Conservation (phyloP, 2,888 invertebrate genomes). For the Lomographa bimaculata region DNA sequence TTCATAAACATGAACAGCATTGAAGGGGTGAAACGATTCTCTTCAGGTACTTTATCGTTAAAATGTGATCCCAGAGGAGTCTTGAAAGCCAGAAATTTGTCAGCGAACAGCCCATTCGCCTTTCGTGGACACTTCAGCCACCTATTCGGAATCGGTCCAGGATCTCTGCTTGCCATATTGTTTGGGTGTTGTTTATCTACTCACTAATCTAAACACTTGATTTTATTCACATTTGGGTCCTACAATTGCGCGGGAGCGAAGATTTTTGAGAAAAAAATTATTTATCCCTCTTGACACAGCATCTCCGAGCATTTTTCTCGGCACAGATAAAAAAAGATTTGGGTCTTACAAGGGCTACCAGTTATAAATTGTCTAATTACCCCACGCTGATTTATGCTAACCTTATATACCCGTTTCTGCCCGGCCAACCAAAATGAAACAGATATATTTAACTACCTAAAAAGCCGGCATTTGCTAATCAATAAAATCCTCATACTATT, state of each 20-base stretch:
- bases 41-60: conserved; percentile 92
- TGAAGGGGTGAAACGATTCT: conserved; percentile 92
- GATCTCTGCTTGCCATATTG: conserved; percentile 65
- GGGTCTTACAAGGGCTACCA: too few species aligned
- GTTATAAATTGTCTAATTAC: too few species aligned
- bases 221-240: conserved; percentile 28
- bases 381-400: too few species aligned
- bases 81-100: conserved; percentile 96
- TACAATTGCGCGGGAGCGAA: background rate
- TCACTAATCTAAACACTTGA: conserved; percentile 25
- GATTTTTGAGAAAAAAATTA: conserved; percentile 22
- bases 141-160: conserved; percentile 90
- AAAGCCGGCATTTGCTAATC: too few species aligned
- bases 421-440: too few species aligned
- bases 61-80: conserved; percentile 94
- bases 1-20: conserved; percentile 94
- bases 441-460: too few species aligned
- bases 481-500: too few species aligned
- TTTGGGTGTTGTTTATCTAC: conserved; percentile 22
- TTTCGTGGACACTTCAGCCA: conserved; percentile 96
- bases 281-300: conserved; percentile 34
- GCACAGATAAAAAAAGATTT: conserved; percentile 22
- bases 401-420: too few species aligned
- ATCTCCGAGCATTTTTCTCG: conserved; percentile 27
- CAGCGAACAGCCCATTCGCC: conserved; percentile 87